A percentile compares a stretch with the other conserved stretches of the same genome.
These are phyloP conservation scores for Pelobates cultripes DNA, from an alignment of 2,797 vertebrate species.

Conservation along the genomic window DNA sequence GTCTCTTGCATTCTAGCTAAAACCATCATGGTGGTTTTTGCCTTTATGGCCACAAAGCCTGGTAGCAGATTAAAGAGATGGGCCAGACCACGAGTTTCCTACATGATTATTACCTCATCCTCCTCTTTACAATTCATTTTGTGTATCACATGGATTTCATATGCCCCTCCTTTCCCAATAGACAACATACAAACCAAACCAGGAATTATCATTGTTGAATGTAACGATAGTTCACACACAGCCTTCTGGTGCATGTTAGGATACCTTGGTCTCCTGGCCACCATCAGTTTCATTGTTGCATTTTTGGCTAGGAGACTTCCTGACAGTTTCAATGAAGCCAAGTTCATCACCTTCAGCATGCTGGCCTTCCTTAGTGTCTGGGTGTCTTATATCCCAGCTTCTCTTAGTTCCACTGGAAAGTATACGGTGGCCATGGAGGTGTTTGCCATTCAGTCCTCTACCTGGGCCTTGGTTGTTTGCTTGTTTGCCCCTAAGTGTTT, in stretches of 20 bases:
- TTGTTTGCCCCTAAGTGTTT: conserved; percentile 16
- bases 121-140: not conserved
- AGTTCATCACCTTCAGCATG: conserved; percentile 50
- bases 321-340: conserved; percentile 53
- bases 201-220: not conserved
- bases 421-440: conserved; percentile 18
- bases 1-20: conserved; percentile 68
- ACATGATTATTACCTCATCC: not conserved
- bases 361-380: conserved; percentile 52
- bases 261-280: conserved; percentile 40
- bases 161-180: conserved; percentile 9
- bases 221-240: not conserved
- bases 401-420: conserved; percentile 15
- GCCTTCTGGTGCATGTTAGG: conserved; percentile 40
- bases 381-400: conserved; percentile 49
- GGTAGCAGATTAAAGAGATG: not conserved
- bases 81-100: not conserved
- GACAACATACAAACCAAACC: conserved; percentile 1
- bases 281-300: conserved; percentile 49
- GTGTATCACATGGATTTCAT: conserved; percentile 29
- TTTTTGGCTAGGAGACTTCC: conserved; percentile 35
- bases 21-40: conserved; percentile 66
- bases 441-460: conserved; percentile 55
- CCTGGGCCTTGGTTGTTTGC: conserved; percentile 24
- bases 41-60: conserved; percentile 30